A percentile compares a stretch with the other conserved stretches of the same genome.
Evolutionary conservation across 2,797 vertebrate genomes (phyloP).

Genomic region (Gymnoscopelus braueri): DNA sequence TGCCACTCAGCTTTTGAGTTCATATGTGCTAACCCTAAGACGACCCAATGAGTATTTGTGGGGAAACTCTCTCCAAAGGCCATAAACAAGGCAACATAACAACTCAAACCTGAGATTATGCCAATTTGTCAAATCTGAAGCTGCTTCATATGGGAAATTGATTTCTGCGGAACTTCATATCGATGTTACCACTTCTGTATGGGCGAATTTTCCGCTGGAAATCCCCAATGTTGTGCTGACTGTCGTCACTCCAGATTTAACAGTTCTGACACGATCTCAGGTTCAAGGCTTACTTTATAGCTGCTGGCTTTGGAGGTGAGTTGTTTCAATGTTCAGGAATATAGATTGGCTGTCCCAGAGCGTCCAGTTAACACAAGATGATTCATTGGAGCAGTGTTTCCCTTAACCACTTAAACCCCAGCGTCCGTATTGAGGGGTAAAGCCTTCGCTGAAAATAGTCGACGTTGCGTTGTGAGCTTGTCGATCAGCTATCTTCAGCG

Average conservation of each 20-base stretch:
- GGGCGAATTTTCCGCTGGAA: constrained; percentile 28
- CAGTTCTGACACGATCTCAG: constrained; percentile 38
- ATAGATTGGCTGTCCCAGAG: constrained; percentile 29
- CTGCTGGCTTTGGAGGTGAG: constrained; percentile 40
- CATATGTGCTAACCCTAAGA: constrained; percentile 21
- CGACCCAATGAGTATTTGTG: constrained; percentile 12
- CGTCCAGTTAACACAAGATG: constrained; percentile 57
- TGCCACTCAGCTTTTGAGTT: constrained; percentile 25
- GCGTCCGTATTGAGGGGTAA: no score
- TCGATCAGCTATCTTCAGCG: no score
- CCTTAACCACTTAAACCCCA: neutral
- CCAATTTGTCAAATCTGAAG: constrained; percentile 40
- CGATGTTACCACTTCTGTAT: neutral
- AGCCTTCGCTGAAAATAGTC: no score
- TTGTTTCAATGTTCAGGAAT: constrained; percentile 21
- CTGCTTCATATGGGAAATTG: neutral
- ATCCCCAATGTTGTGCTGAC: neutral
- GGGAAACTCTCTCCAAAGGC: constrained; percentile 23
- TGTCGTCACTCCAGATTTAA: constrained; percentile 33
- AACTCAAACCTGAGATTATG: constrained; percentile 19
- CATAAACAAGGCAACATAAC: constrained; percentile 25
- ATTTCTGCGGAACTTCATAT: neutral
- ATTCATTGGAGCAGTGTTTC: constrained; percentile 32
- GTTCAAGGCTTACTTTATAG: constrained; percentile 35
- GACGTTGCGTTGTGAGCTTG: no score